Conservation (phyloP, 1,140 invertebrate species). For the Ceratitis capitata region DNA sequence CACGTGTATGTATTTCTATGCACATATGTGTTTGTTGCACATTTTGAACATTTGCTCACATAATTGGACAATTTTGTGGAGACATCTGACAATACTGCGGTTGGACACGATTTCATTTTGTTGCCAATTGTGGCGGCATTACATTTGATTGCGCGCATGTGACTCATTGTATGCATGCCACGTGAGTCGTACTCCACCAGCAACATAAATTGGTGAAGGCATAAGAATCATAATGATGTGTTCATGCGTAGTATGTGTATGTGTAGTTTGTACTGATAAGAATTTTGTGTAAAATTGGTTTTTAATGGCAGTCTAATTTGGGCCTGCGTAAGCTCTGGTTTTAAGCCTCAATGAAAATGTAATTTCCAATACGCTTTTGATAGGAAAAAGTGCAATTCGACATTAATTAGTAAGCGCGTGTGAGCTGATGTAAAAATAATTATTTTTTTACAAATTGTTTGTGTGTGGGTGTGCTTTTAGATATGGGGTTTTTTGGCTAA, state of each 20-base stretch:
- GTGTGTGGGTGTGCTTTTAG: too few relatives aligned
- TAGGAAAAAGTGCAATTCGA: not conserved
- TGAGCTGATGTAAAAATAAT: too few relatives aligned
- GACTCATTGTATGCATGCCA: slow-evolving; percentile 28
- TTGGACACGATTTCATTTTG: slow-evolving; percentile 35
- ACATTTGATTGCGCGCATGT: slow-evolving; percentile 33
- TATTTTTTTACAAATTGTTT: too few relatives aligned
- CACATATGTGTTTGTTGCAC: not conserved
- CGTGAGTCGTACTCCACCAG: not conserved
- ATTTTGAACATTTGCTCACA: slow-evolving; percentile 31
- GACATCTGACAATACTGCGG: slow-evolving; percentile 27
- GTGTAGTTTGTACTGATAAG: not conserved
- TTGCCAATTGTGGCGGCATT: slow-evolving; percentile 34
- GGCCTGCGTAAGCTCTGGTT: not conserved
- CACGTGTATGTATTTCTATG: not conserved
- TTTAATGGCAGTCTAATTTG: slow-evolving; percentile 13
- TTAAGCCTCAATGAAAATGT: not conserved
- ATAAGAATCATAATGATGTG: too few relatives aligned
- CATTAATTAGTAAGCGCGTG: not conserved
- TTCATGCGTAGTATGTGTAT: not conserved
- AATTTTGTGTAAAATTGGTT: slow-evolving; percentile 21
- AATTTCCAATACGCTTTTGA: not conserved
- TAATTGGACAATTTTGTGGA: slow-evolving; percentile 41
- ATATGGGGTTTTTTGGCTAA: too few relatives aligned
- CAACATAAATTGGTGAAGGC: not conserved